Evolutionary conservation across 1,140 invertebrate genomes (phyloP), one percentile per base, ranked within the genome.

Genomic region (Tetranychus cinnabarinus): DNA sequence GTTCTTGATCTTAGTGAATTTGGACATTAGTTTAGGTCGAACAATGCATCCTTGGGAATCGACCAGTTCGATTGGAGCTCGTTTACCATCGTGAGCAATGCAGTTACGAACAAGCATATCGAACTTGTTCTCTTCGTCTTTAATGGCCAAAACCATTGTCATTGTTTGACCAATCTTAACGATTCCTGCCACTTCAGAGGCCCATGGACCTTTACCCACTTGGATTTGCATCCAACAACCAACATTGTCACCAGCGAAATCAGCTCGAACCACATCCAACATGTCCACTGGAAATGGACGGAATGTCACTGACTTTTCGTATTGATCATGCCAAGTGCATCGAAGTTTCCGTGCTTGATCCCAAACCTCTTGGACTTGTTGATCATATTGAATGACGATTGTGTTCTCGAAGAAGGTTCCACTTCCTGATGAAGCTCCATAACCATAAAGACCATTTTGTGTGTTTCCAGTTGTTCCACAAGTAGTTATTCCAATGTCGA

Each of bases 1-100:
- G 76, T 92, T 91, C 75, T 91, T 90, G 63, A 92, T 88, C 74
- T 93, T 93, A 66, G 89, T 86, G 81, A 93, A 93, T 71, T 84
- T 83, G 55, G 68, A 75, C 88, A 93, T 92, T 61, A 93, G 87
- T 71, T 93, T 93, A 3, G 86, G 86, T 67, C 88, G 75, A 1
- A 87, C 85, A 1, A 93, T 86, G 69, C 88, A 93, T 36, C 88
- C 88, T 62, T 86, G 82, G 66, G 88, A 84, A 71, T 93, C 88
- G 6, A 92, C 88, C 48, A 93, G 73, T 72, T 91, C 87, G 61
- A 93, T 91, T 1, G 88, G 88, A 23, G 86, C 84, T 56, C 88
- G 77, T 71, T 91, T 89, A 33, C 88, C 88, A 69, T 93, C 88
- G 64, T 92, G 88, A 60, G 88, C 88, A 6, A 93, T 87, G 70